These are phyloP conservation scores for Atractosteus spatula DNA, from an alignment of 2,113 vertebrate genomes.

Conservation along the genomic window DNA sequence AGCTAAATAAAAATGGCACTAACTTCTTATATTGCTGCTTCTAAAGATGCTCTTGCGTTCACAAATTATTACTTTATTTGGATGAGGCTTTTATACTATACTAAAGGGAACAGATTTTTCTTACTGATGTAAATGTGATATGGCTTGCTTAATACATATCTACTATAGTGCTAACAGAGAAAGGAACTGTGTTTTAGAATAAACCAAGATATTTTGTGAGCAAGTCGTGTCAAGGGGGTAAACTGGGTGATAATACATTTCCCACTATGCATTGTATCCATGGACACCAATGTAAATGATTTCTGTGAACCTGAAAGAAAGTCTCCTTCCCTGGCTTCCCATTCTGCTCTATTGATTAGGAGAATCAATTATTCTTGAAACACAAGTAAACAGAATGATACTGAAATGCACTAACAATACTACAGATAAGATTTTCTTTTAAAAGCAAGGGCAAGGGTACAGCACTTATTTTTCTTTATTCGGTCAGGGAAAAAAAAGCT, in stretches of 20 bases:
- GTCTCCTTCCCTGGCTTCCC: constrained; percentile 5
- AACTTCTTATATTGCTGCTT: no score
- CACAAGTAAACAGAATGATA: constrained; percentile 5
- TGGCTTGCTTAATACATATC: neutral
- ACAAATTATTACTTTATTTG: no score
- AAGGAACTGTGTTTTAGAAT: neutral
- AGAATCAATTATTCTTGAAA: constrained; percentile 19
- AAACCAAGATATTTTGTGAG: neutral
- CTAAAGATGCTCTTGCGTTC: no score
- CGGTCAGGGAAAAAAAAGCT: no score
- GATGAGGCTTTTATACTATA: no score
- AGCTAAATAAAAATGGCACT: no score
- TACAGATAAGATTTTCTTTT: neutral
- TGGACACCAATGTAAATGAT: neutral
- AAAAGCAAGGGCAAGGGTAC: no score
- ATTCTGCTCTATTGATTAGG: constrained; percentile 13
- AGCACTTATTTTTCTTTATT: no score
- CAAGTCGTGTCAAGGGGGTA: no score
- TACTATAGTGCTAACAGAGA: neutral
- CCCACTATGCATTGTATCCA: no score
- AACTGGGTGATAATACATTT: no score
- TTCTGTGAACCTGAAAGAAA: neutral
- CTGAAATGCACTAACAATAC: constrained; percentile 5
- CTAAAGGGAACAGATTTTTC: no score
- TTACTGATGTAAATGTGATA: neutral